A percentile compares a stretch with the other conserved stretches of the same genome.
These are phyloP conservation scores for Gallinago stenura DNA, from an alignment of 2,797 vertebrate species.

Conservation along the genomic window DNA sequence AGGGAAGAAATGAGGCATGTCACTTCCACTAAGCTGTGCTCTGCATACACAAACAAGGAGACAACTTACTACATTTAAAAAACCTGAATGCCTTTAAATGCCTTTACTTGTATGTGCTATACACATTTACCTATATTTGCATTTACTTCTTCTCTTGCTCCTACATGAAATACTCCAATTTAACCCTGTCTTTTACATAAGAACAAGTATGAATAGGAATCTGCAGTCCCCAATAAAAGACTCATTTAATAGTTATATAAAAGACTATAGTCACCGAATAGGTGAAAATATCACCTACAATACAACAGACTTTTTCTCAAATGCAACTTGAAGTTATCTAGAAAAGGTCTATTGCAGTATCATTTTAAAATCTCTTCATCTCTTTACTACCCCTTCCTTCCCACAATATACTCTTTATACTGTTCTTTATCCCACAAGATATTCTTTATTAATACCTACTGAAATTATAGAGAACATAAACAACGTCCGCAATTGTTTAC, in stretches of 20 bases:
- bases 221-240: neutral
- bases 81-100: neutral
- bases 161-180: neutral
- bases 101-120: neutral
- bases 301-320: neutral
- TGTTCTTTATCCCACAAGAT: neutral
- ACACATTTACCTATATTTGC: neutral
- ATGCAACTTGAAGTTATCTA: neutral
- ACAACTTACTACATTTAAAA: neutral
- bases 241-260: neutral
- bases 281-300: neutral
- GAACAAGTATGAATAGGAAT: neutral
- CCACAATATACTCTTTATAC: neutral
- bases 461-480: neutral
- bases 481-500: neutral
- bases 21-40: neutral
- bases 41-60: neutral
- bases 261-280: neutral
- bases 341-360: neutral
- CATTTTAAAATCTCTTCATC: neutral
- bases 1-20: constrained; percentile 19
- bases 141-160: neutral
- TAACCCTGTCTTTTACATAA: neutral
- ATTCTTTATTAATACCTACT: neutral
- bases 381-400: neutral